Percentiles rank a stretch among this genome's conserved stretches.
Conservation (phyloP, 2,113 vertebrate genomes). For the Typhlomys cinereus region DNA sequence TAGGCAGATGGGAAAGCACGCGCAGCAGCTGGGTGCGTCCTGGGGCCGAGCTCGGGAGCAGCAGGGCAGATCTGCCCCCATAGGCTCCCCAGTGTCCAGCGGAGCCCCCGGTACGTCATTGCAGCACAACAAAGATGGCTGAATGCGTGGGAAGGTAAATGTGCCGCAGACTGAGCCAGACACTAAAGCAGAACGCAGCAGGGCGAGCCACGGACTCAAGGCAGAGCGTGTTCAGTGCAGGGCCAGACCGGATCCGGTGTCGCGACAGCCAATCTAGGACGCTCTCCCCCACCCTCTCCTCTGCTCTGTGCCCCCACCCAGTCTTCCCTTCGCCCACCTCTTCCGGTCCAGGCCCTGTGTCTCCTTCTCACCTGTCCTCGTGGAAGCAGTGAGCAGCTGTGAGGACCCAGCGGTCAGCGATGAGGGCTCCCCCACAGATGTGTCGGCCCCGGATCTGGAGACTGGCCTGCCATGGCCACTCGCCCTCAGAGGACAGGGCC, state of each 20-base stretch:
- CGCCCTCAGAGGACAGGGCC: constrained; percentile 88
- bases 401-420: constrained; percentile 94
- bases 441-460: constrained; percentile 91
- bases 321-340: neutral
- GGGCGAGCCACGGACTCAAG: neutral
- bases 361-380: constrained; percentile 86
- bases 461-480: constrained; percentile 98
- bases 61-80: neutral
- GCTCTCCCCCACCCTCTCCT: neutral
- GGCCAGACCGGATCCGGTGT: neutral
- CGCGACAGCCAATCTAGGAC: fast-evolving
- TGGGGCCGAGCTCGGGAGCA: too few relatives aligned
- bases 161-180: neutral
- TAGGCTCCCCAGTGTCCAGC: neutral
- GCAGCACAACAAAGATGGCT: fast-evolving
- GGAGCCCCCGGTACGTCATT: neutral
- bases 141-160: neutral
- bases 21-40: neutral
- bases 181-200: neutral
- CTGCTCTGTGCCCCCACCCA: fast-evolving
- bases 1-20: neutral
- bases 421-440: constrained; percentile 92
- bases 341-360: fast-evolving
- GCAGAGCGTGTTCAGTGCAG: fast-evolving
- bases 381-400: constrained; percentile 96